Conservation (phyloP, 2,888 invertebrate genomes). For the Neoascia interrupta region DNA sequence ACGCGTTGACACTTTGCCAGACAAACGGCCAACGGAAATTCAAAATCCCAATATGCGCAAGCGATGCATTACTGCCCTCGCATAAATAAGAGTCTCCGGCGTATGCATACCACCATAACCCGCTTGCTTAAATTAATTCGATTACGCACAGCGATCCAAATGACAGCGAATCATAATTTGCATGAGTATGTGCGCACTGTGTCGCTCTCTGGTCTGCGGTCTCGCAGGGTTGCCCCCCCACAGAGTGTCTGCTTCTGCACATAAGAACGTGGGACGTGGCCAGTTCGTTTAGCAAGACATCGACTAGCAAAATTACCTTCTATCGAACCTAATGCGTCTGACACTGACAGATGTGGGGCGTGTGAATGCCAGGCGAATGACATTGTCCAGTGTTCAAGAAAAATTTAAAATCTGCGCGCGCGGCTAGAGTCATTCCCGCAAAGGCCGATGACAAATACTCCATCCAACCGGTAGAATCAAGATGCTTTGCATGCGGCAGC, state of each 20-base stretch:
- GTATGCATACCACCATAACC: constrained; percentile 19
- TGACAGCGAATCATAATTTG: constrained; percentile 61
- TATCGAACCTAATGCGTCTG: constrained; percentile 29
- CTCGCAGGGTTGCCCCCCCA: neutral
- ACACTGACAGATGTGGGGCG: constrained; percentile 63
- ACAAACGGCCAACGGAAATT: constrained; percentile 64
- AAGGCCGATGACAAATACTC: constrained; percentile 43
- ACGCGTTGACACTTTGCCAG: constrained; percentile 51
- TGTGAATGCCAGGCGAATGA: constrained; percentile 53
- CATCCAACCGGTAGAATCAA: constrained; percentile 35
- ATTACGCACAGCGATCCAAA: constrained; percentile 38
- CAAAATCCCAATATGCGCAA: constrained; percentile 35
- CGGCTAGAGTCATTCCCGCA: constrained; percentile 6
- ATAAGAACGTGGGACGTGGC: constrained; percentile 36
- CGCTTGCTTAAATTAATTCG: constrained; percentile 63
- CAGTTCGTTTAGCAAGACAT: neutral
- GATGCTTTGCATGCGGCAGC: constrained; percentile 32
- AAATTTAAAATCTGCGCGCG: constrained; percentile 36
- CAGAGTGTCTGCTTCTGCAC: constrained; percentile 6
- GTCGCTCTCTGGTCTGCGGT: constrained; percentile 5
- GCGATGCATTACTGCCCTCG: constrained; percentile 42
- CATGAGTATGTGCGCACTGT: constrained; percentile 29
- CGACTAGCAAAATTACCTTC: constrained; percentile 22
- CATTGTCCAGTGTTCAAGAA: constrained; percentile 14
- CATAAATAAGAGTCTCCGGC: no score